A percentile compares a stretch with the other conserved stretches of the same genome.
phyloP scores from a whole-genome alignment of 2,797 vertebrate species.

The Fistularia commersonii region DNA sequence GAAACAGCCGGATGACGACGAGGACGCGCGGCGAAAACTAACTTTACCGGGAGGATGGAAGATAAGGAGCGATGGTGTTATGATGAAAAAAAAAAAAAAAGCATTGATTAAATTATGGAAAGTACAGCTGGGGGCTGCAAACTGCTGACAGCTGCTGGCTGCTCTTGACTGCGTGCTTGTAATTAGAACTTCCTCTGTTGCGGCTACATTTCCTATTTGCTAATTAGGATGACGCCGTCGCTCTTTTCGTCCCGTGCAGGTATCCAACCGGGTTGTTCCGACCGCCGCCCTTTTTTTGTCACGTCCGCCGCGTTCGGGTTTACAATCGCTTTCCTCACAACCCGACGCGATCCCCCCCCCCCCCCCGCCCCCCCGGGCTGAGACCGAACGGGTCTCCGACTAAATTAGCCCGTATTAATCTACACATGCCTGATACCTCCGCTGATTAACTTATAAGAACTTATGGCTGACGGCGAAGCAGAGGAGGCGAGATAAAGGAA shows the following conservation, averaged over 20 bases:
- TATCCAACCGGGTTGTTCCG: too few species aligned
- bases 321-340: too few species aligned
- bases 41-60: conserved; percentile 31
- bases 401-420: too few species aligned
- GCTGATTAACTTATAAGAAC: too few species aligned
- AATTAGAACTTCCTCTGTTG: conserved; percentile 44
- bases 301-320: too few species aligned
- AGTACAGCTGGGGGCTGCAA: conserved; percentile 39
- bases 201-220: conserved; percentile 43
- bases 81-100: conserved; percentile 54
- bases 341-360: too few species aligned
- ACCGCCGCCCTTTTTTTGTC: conserved; percentile 33
- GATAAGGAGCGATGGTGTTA: conserved; percentile 51
- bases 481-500: too few species aligned
- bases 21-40: conserved; percentile 20
- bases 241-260: too few species aligned
- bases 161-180: conserved; percentile 28
- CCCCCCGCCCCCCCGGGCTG: too few species aligned
- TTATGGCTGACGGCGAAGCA: too few species aligned
- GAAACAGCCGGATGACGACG: conserved; percentile 26
- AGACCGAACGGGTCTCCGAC: too few species aligned
- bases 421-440: too few species aligned
- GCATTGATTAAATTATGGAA: conserved; percentile 50
- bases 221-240: conserved; percentile 41
- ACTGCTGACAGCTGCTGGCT: conserved; percentile 59